Evolutionary conservation across 2,797 vertebrate species (phyloP).

Genomic region (Cynodonichthys magdalenae): DNA sequence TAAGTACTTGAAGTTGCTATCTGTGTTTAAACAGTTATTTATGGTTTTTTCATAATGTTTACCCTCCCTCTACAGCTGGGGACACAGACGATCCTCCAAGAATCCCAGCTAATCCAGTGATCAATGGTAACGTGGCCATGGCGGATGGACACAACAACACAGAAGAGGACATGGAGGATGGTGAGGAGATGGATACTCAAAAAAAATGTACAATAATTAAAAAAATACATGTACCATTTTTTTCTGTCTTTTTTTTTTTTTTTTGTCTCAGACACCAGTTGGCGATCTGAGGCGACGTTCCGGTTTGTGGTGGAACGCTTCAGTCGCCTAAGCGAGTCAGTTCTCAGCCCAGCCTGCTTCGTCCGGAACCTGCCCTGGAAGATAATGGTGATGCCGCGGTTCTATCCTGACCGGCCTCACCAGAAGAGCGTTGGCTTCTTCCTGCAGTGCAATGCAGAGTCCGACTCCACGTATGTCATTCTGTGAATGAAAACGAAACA

Average conservation of each 20-base stretch:
- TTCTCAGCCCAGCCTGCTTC: slow-evolving; percentile 99
- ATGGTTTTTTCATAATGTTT: not conserved
- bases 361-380: slow-evolving; percentile 99
- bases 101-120: slow-evolving; percentile 96
- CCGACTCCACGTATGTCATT: slow-evolving; percentile 95
- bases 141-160: slow-evolving; percentile 96
- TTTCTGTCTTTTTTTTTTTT: not conserved
- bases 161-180: slow-evolving; percentile 99
- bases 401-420: slow-evolving; percentile 97
- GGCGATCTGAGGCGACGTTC: slow-evolving; percentile 98
- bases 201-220: not conserved
- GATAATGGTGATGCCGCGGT: slow-evolving; percentile 99
- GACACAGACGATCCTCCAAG: slow-evolving; percentile 98
- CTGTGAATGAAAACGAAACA: not conserved
- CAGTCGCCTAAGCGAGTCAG: slow-evolving; percentile 96
- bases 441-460: slow-evolving; percentile 98
- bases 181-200: slow-evolving; percentile 74
- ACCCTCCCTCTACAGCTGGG: slow-evolving; percentile 83
- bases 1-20: not conserved
- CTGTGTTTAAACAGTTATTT: not conserved
- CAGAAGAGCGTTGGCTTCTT: slow-evolving; percentile 99
- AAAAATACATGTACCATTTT: not conserved
- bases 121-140: slow-evolving; percentile 98
- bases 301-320: slow-evolving; percentile 98
- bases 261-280: slow-evolving; percentile 89